Evolutionary conservation across 2,113 vertebrate species (phyloP).

Genomic region (Oreocharis arfaki): DNA sequence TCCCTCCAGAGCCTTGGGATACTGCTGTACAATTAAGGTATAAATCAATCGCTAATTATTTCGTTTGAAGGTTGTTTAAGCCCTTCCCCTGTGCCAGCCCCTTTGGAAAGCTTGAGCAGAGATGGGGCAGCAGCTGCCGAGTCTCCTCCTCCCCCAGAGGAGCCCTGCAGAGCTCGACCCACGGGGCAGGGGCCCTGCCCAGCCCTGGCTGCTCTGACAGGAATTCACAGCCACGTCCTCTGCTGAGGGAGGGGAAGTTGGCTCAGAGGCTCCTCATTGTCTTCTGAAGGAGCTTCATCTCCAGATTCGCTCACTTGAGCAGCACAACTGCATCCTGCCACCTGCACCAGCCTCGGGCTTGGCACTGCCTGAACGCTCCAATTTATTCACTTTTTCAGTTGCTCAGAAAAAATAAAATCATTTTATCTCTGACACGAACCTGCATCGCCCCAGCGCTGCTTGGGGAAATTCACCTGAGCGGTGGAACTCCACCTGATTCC

Average conservation of each 20-base stretch:
- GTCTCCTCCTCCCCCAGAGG: slow-evolving; percentile 33
- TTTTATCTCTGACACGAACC: not conserved
- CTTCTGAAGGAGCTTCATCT: not conserved
- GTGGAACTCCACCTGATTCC: rapidly evolving
- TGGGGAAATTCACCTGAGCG: not conserved
- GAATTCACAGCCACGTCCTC: rapidly evolving
- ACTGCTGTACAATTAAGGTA: slow-evolving; percentile 30
- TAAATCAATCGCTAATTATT: slow-evolving; percentile 62
- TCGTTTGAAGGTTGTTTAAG: slow-evolving; percentile 56
- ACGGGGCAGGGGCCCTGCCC: not conserved
- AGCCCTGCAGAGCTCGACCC: not conserved
- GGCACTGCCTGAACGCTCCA: not conserved
- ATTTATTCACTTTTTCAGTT: not conserved
- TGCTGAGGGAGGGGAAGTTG: rapidly evolving
- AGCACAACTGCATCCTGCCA: not conserved
- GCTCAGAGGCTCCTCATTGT: not conserved
- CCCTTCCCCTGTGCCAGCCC: slow-evolving; percentile 52
- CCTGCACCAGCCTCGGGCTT: not conserved
- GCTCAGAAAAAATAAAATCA: not conserved
- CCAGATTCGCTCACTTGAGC: not conserved
- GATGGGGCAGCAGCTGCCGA: slow-evolving; percentile 34
- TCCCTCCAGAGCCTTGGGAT: slow-evolving; percentile 44
- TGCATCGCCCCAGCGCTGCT: not conserved
- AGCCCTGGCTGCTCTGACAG: rapidly evolving
- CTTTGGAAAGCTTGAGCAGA: not conserved